Conservation (phyloP, 2,888 invertebrate genomes). For the Morpho achilles region DNA sequence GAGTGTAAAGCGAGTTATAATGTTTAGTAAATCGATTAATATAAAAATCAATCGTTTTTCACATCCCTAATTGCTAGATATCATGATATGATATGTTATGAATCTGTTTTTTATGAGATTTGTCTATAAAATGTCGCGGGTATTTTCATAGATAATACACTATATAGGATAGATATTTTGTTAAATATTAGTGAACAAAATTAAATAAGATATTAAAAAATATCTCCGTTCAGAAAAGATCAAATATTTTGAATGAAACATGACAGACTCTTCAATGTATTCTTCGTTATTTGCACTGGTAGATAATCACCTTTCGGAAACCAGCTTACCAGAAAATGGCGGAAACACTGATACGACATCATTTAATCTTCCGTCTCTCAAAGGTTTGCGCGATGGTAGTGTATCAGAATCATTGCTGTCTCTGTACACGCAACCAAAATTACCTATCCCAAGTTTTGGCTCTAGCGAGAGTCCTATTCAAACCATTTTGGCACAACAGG, state of each 20-base stretch:
- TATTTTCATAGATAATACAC: no score
- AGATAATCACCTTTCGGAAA: conserved; percentile 62
- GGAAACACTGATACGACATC: conserved; percentile 32
- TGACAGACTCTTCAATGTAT: conserved; percentile 57
- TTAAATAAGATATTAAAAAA: no score
- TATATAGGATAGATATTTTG: no score
- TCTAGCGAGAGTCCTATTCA: conserved; percentile 44
- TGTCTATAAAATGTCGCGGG: no score
- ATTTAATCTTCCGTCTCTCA: conserved; percentile 34
- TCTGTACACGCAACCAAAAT: conserved; percentile 37
- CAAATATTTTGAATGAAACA: conserved; percentile 20
- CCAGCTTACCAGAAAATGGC: conserved; percentile 40
- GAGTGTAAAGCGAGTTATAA: no score
- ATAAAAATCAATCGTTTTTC: no score
- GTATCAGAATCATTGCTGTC: conserved; percentile 43
- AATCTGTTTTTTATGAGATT: no score
- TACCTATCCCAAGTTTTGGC: conserved; percentile 47
- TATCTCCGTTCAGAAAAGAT: no score
- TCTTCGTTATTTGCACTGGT: conserved; percentile 59
- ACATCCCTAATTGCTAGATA: no score
- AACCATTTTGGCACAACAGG: conserved; percentile 50
- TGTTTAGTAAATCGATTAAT: no score
- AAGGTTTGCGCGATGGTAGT: conserved; percentile 28
- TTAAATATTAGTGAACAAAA: no score
- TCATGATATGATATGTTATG: no score